Conservation (phyloP, 2,888 invertebrate species). For the Scelioninae gen. 2 region DNA sequence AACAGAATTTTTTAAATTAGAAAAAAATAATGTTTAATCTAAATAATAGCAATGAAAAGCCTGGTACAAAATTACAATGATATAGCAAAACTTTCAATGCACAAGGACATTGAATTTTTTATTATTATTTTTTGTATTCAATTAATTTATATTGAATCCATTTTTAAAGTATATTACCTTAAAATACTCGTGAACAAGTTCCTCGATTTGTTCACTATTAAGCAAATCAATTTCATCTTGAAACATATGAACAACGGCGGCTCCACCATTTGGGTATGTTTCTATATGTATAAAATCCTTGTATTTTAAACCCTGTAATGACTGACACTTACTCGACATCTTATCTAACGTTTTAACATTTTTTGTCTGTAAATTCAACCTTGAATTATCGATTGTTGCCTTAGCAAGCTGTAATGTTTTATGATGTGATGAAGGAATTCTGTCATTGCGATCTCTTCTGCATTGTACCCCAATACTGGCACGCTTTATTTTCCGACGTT, state of each 20-base stretch:
- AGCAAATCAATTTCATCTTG: conserved; percentile 91
- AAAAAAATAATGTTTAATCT: too few species aligned
- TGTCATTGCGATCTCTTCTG: conserved; percentile 77
- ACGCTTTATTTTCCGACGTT: conserved; percentile 82
- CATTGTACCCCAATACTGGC: conserved; percentile 86
- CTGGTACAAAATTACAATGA: too few species aligned
- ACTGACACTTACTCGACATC: conserved; percentile 64
- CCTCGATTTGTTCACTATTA: conserved; percentile 82
- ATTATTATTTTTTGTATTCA: too few species aligned
- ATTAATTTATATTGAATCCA: too few species aligned
- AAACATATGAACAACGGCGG: conserved; percentile 91
- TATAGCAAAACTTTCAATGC: too few species aligned
- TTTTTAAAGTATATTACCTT: conserved; percentile 77
- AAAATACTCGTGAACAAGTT: conserved; percentile 91
- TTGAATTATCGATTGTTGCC: conserved; percentile 68
- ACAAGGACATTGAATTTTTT: too few species aligned
- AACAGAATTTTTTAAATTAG: too few species aligned
- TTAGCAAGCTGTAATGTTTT: conserved; percentile 66
- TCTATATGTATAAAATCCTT: conserved; percentile 89
- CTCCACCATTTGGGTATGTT: conserved; percentile 96
- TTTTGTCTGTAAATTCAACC: conserved; percentile 71
- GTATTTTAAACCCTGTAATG: conserved; percentile 79
- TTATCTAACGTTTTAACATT: conserved; percentile 68
- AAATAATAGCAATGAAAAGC: too few species aligned
- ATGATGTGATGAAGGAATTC: conserved; percentile 64